Base-by-base conservation (phyloP, 2,888 invertebrate genomes). In the Leptarthrus brevirostris region DNA sequence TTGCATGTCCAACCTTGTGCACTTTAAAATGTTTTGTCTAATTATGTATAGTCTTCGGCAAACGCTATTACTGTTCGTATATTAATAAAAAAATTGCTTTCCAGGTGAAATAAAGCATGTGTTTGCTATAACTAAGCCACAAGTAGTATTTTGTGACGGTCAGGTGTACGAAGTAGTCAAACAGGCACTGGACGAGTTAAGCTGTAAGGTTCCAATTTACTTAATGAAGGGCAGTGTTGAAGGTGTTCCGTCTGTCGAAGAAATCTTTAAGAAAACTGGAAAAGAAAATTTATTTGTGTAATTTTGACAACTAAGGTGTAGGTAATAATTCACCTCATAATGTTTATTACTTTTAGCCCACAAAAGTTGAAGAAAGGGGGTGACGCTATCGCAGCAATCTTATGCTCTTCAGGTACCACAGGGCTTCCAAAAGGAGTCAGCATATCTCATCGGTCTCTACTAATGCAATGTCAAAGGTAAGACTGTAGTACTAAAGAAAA, bases 121-220 rank as follows among this genome's bases (percentile, higher is more conserved):
- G 34, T 83, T 82, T 56, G 79, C 78, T 58, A 80, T 80, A 47
- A 83, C 83, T 1, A 80, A 81, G 8, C 84, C 84, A 0, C 80
- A 81, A n/a, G 40, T 84, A 4, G 81, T 85, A 47, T 84, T 85
- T 69, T 85, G 84, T 74, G 84, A 84, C 78, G 82, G 80, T 2
- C 74, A 74, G 0, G 75, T 79, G 70, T 83, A 82, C 66, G 75
- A 78, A 1, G 78, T 73, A 3, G 78, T 83, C 0, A 73, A 75
- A 6, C 76, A 76, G 0, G 80, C 79, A 1, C 77, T 80, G 2
- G 47, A 76, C 1, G 79, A 79, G 36, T 26, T 84, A 44, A 53
- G 73, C 2, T 78, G 79, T 2, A 78, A 78, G 2, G 78, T 79
- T 0, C 71, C 73, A 4, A 79, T 84, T 18, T 81, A 78, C 64